Evolutionary conservation across 2,888 invertebrate genomes (phyloP).

Genomic region (Choristoneura rosaceana): DNA sequence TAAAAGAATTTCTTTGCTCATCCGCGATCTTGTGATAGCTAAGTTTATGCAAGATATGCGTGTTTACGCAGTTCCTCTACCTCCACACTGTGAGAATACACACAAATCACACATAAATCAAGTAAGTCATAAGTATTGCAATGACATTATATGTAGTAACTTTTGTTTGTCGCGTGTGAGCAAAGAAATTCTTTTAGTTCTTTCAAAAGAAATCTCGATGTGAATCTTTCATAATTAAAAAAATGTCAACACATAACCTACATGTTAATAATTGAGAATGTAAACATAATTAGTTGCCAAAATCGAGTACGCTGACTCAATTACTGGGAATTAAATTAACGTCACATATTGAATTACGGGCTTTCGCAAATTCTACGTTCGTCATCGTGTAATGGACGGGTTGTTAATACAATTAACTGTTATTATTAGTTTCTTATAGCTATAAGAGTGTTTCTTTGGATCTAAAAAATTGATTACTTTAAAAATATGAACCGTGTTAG

Average conservation of each 20-base stretch:
- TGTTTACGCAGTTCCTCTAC: no score
- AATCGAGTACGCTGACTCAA: slow-evolving; percentile 6
- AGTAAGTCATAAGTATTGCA: no score
- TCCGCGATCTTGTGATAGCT: no score
- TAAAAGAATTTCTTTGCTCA: no score
- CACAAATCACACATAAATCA: no score
- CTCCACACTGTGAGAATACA: no score
- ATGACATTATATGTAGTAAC: no score
- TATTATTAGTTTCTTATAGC: neutral
- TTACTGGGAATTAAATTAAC: slow-evolving; percentile 10
- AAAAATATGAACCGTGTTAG: neutral
- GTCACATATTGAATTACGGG: slow-evolving; percentile 7
- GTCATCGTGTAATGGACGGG: slow-evolving; percentile 10
- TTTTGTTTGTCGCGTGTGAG: no score
- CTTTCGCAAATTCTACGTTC: neutral
- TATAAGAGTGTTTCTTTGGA: neutral
- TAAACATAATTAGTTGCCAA: slow-evolving; percentile 12
- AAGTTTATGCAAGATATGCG: no score
- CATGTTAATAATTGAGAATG: neutral
- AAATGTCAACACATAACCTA: neutral
- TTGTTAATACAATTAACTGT: neutral
- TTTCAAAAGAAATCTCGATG: no score
- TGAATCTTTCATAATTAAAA: neutral
- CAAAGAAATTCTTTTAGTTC: no score
- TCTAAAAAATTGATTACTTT: neutral